Evolutionary conservation across 2,888 invertebrate species (phyloP).

Genomic region (Drosophila dives): DNA sequence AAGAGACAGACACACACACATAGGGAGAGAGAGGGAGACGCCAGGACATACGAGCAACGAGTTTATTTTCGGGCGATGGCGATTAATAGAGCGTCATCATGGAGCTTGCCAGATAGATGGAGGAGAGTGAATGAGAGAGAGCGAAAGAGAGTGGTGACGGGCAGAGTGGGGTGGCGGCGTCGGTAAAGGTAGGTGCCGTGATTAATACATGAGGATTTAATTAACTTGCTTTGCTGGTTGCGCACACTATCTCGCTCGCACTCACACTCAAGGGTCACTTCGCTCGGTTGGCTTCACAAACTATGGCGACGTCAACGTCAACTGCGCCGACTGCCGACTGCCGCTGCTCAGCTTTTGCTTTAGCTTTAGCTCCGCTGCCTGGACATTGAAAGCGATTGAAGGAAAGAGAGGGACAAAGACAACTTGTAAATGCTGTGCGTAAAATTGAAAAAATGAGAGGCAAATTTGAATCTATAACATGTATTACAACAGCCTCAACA

Average conservation of each 20-base stretch:
- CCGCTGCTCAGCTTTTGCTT: conserved; percentile 4
- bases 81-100: conserved; percentile 71
- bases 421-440: conserved; percentile 56
- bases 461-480: conserved; percentile 33
- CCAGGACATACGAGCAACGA: conserved; percentile 37
- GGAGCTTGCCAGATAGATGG: conserved; percentile 15
- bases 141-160: background rate
- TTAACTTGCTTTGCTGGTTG: conserved; percentile 76
- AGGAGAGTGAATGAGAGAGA: background rate
- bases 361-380: conserved; percentile 6
- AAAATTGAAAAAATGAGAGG: conserved; percentile 45
- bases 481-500: conserved; percentile 3
- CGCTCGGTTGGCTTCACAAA: conserved; percentile 35
- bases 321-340: conserved; percentile 22
- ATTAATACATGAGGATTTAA: conserved; percentile 83
- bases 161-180: background rate
- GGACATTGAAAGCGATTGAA: conserved; percentile 9
- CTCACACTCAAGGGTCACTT: conserved; percentile 30
- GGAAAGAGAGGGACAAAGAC: conserved; percentile 9
- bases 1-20: background rate
- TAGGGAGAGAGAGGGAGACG: conserved; percentile 12
- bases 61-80: conserved; percentile 63
- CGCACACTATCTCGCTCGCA: conserved; percentile 60
- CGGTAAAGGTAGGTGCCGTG: conserved; percentile 73
- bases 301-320: conserved; percentile 51